A percentile compares a stretch with the other conserved stretches of the same genome.
Conservation (phyloP, 2,113 vertebrate genomes). For the Nothocercus julius region DNA sequence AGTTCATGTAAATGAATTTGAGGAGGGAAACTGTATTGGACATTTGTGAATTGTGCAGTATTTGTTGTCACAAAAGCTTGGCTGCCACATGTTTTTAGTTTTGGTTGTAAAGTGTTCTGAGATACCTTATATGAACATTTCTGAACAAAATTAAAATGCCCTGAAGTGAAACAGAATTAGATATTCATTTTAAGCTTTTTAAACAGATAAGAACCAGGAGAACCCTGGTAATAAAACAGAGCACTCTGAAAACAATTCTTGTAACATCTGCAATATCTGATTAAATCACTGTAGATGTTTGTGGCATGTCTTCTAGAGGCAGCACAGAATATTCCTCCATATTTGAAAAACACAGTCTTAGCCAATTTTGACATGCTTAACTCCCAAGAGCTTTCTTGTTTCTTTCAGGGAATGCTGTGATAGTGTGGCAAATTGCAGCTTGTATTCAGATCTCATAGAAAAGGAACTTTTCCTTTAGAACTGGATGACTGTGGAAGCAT, state of each 20-base stretch:
- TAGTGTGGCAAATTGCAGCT: neutral
- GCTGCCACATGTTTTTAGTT: neutral
- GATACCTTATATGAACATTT: neutral
- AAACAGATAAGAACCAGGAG: neutral
- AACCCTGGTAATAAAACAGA: neutral
- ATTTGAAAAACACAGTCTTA: neutral
- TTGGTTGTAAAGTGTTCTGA: neutral
- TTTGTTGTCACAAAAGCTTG: neutral
- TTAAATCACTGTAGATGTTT: neutral
- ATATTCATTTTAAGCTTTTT: neutral
- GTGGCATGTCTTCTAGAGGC: neutral
- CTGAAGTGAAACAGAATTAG: neutral
- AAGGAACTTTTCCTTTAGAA: neutral
- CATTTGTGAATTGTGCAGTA: neutral
- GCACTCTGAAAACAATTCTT: neutral
- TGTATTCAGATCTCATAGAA: neutral
- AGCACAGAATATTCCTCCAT: neutral
- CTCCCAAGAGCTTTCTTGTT: neutral
- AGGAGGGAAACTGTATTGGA: neutral
- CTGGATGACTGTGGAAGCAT: neutral
- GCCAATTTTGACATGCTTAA: neutral
- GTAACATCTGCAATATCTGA: neutral
- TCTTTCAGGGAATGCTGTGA: neutral
- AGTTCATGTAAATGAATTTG: neutral
- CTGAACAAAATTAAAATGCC: neutral